Evolutionary conservation across 2,113 vertebrate species (phyloP), one percentile per base, ranked within the genome.

Genomic region (Archilochus colubris): DNA sequence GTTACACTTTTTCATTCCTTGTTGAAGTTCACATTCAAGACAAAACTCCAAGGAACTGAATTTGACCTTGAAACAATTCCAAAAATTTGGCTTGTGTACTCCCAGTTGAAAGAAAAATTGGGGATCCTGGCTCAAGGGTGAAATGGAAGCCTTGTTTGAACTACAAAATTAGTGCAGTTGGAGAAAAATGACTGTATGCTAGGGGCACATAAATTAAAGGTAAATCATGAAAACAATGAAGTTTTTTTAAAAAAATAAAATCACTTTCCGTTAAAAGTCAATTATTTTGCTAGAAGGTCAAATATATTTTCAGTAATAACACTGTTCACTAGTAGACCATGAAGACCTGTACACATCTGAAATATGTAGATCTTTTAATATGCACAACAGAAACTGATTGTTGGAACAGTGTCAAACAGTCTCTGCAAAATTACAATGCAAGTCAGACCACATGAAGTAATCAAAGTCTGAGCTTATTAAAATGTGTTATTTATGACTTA

Each of bases 401-500:
- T 44, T 97, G 97, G 97, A 95, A 28, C 86, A 7, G 84, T 93
- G 97, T 97, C 97, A 97, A 97, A 92, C n/a, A 87, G 82, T 92
- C 85, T 95, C 94, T 93, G 86, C 78, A 44, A 55, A 96, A 96
- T 96, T 88, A 96, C 96, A 97, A 96, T 96, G 91, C 85, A 62
- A 82, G 88, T 93, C 62, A 77, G 93, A 96, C 97, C 69, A 84
- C 96, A 95, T 97, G 96, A 95, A 97, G 96, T 86, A 97, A 97
- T 97, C 96, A 96, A 96, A 98, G 97, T 84, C 94, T 86, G 81
- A 10, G 63, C 92, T 97, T 94, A 95, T 96, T 96, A 97, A 97
- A 96, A 97, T 84, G 88, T 51, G 67, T 98, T 98, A 97, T 98
- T 98, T 97, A 97, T 97, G 95, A 72, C 97, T 97, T 87, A 86